A percentile compares a stretch with the other conserved stretches of the same genome.
phyloP scores from a whole-genome alignment of 2,797 vertebrate genomes.

The Columba guinea region DNA sequence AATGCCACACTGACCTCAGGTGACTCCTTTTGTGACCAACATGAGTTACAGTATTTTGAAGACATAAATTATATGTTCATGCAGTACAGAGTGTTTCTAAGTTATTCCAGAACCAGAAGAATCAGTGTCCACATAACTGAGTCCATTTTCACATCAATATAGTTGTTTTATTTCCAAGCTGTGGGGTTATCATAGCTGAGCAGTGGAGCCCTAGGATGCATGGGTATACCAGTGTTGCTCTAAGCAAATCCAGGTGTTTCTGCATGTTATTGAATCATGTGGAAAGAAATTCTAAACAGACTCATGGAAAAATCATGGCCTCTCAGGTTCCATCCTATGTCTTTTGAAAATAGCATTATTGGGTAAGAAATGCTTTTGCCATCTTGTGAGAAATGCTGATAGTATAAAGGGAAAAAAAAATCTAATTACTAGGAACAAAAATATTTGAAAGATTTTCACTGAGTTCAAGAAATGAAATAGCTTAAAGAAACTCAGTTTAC shows the following conservation, averaged over 20 bases:
- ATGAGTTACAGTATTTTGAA: not conserved
- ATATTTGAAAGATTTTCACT: not conserved
- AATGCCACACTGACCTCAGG: no score
- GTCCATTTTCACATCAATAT: not conserved
- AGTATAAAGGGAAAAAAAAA: not conserved
- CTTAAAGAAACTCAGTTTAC: not conserved
- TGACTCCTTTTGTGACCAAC: fast-evolving
- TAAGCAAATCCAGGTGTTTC: not conserved
- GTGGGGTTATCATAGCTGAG: not conserved
- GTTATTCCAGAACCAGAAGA: not conserved
- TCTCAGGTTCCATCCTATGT: not conserved
- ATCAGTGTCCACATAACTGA: not conserved
- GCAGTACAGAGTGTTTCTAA: not conserved
- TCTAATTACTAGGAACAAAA: not conserved
- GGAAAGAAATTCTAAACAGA: not conserved
- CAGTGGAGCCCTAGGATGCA: not conserved
- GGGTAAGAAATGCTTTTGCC: not conserved
- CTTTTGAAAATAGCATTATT: not conserved
- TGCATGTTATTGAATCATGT: not conserved
- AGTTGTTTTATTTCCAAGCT: not conserved
- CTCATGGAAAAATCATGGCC: not conserved
- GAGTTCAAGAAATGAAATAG: not conserved
- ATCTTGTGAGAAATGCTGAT: not conserved
- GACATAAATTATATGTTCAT: not conserved
- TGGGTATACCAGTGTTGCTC: not conserved